A percentile compares a stretch with the other conserved stretches of the same genome.
phyloP scores from a whole-genome alignment of 2,888 invertebrate genomes.

The Willowsia nigromaculata region DNA sequence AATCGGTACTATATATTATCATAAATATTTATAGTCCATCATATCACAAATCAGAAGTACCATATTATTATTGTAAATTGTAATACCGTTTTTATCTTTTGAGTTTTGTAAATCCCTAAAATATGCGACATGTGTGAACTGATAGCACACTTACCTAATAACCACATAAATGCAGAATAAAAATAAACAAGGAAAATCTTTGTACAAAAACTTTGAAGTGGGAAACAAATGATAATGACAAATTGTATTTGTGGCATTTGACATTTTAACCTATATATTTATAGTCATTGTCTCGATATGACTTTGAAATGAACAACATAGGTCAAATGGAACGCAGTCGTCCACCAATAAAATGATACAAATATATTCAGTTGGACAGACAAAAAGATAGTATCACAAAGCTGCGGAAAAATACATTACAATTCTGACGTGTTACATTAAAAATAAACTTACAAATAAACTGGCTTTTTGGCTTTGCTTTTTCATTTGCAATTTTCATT shows the following conservation, averaged over 20 bases:
- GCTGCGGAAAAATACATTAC: not conserved
- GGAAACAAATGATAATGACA: not conserved
- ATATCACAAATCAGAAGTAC: slow-evolving; percentile 44
- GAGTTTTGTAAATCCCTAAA: slow-evolving; percentile 1
- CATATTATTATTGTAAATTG: slow-evolving; percentile 36
- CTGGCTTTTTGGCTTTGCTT: not conserved
- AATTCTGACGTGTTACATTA: not conserved
- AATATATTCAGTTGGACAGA: not conserved
- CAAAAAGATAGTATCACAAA: not conserved
- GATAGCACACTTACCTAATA: slow-evolving; percentile 18
- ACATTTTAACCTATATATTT: slow-evolving; percentile 38
- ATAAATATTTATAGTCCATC: slow-evolving; percentile 62
- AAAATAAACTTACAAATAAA: not conserved
- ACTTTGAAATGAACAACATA: slow-evolving; percentile 18
- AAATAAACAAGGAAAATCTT: slow-evolving; percentile 43
- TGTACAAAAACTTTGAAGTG: slow-evolving; percentile 1
- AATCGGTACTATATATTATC: not conserved
- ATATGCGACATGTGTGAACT: slow-evolving; percentile 1
- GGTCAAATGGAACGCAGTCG: slow-evolving; percentile 16
- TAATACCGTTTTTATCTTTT: not conserved
- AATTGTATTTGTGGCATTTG: not conserved
- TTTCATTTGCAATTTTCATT: slow-evolving; percentile 22
- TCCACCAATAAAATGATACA: not conserved
- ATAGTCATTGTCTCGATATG: not conserved
- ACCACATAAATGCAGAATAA: not conserved